Conservation (phyloP, 2,113 vertebrate genomes). For the Steatornis caripensis region DNA sequence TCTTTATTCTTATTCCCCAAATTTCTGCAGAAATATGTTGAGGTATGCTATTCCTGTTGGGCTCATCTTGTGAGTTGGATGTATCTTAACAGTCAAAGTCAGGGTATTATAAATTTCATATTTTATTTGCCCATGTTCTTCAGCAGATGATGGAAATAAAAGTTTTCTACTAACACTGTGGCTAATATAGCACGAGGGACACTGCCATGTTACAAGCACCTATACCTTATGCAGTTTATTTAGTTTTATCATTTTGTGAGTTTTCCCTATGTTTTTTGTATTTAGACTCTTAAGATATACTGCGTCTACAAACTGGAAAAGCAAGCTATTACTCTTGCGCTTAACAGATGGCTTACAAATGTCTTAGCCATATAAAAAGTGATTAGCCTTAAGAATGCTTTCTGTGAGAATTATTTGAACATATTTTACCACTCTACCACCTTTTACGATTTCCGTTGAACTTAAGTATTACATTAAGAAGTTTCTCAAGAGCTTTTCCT, state of each 20-base stretch:
- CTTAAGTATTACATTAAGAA: not conserved
- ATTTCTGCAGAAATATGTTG: not conserved
- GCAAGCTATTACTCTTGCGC: not conserved
- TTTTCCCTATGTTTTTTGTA: not conserved
- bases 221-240: not conserved
- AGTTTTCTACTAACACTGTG: not conserved
- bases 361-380: constrained; percentile 2
- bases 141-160: not conserved
- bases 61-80: not conserved
- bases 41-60: not conserved
- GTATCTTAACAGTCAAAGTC: not conserved
- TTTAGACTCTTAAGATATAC: not conserved
- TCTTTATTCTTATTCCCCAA: not conserved
- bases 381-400: constrained; percentile 13
- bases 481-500: not conserved
- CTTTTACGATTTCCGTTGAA: not conserved
- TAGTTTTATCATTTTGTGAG: not conserved
- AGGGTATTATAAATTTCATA: not conserved
- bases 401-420: constrained; percentile 16
- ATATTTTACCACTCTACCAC: not conserved
- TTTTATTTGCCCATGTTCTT: not conserved
- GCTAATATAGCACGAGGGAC: not conserved
- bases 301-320: not conserved
- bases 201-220: not conserved
- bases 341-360: constrained; percentile 47